phyloP scores from a whole-genome alignment of 2,797 vertebrate genomes.

The Taeniopygia guttata region DNA sequence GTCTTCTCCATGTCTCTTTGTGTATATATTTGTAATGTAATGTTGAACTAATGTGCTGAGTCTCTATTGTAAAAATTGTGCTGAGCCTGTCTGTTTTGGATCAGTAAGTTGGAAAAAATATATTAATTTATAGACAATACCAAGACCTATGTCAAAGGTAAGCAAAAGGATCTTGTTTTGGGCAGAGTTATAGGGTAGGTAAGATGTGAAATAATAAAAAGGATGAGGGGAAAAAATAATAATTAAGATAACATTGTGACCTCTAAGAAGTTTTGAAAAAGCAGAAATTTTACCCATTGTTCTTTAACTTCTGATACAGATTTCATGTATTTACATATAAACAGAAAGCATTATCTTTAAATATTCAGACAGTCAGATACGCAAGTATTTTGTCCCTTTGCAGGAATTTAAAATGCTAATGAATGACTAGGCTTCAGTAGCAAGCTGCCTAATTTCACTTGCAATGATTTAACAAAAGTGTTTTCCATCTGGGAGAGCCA shows the following conservation, averaged over 20 bases:
- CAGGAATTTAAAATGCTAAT: slow-evolving; percentile 50
- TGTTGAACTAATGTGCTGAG: background rate
- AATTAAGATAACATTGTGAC: background rate
- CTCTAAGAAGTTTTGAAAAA: background rate
- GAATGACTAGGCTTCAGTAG: slow-evolving; percentile 18
- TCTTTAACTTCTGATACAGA: background rate
- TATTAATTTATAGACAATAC: background rate
- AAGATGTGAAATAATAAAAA: background rate
- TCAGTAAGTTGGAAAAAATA: background rate
- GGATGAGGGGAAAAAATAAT: background rate
- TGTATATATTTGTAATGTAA: background rate
- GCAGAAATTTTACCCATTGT: background rate
- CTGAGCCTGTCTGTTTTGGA: background rate
- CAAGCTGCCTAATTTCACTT: slow-evolving; percentile 51
- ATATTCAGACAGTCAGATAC: background rate
- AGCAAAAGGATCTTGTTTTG: background rate
- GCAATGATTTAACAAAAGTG: slow-evolving; percentile 15
- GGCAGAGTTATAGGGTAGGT: background rate
- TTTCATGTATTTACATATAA: background rate
- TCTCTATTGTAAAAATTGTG: background rate
- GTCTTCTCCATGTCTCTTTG: background rate
- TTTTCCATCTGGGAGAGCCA: slow-evolving; percentile 14
- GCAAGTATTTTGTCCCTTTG: slow-evolving; percentile 23
- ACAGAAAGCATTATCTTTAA: background rate
- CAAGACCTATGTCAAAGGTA: background rate